Conservation (phyloP, 2,888 invertebrate species). For the Fragum whitleyi region DNA sequence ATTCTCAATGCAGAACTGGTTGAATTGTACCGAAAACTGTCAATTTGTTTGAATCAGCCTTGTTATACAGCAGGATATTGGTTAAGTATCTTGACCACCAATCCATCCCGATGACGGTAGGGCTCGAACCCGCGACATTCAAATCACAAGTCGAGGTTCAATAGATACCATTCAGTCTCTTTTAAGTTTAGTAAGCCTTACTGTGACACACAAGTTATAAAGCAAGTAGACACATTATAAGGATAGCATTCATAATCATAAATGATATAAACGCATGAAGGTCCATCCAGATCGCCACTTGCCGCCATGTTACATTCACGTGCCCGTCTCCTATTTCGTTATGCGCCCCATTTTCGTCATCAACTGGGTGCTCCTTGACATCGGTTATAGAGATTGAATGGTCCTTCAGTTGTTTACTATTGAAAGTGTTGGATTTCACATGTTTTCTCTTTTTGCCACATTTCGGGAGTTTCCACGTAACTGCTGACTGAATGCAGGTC, state of each 20-base stretch:
- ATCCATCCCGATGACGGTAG: no score
- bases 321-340: background rate
- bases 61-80: no score
- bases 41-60: no score
- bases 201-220: background rate
- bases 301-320: conserved; percentile 18
- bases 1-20: no score
- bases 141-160: no score
- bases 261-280: background rate
- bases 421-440: background rate
- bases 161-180: background rate
- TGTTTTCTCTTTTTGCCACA: background rate
- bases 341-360: background rate
- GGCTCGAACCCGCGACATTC: no score
- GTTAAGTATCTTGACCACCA: no score
- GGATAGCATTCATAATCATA: background rate
- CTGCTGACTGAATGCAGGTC: background rate
- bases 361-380: no score
- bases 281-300: conserved; percentile 25
- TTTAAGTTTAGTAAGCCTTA: no score
- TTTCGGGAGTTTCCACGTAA: no score
- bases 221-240: background rate
- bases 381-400: no score
- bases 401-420: background rate
- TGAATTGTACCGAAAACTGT: no score